Evolutionary conservation across 1,140 invertebrate species (phyloP), one percentile per base, ranked within the genome.

Genomic region (Whitmania pigra): DNA sequence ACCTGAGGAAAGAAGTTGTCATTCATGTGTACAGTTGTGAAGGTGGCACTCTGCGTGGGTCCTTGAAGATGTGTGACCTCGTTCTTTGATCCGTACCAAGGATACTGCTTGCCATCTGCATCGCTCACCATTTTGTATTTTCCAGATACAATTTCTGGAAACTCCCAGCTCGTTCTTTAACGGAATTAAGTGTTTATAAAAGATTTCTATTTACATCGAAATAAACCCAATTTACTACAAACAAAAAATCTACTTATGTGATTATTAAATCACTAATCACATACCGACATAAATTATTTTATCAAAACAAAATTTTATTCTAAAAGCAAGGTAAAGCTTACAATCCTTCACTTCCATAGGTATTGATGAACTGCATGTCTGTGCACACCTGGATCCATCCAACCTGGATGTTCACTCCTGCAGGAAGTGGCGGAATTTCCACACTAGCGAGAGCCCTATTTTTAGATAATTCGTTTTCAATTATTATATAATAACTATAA

Each of bases 381-480:
- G 79, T 80, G 70, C 81, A 82, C 0, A 80, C 80, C 68, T 82
- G 81, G 63, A 82, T 81, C 80, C 80, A 82, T 15, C 81, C 81
- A 49, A 82, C 75, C 71, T 81, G 79, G 77, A 80, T 80, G 18
- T 74, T 77, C 67, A 79, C 77, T 29, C 75, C 72, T n/a, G 80
- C 77, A 29, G 73, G 53, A 40, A 80, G 75, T 17, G 78, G 79
- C 1, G 80, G 77, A 72, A 82, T 78, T 73, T 79, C 77, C 36
- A 82, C 75, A 17, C 76, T 79, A 36, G 80, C 80, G 27, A 74
- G 75, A 4, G 80, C 81, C 73, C 79, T 80, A 71, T 5, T 76
- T 20, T n/a, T 17, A 60, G 13, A 43, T 43, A 43, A 43, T 43
- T 43, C 40, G 13, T 43, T 6, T 43, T 43, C 13, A 43, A 43